Percentiles rank a stretch among this genome's conserved stretches.
Conservation (phyloP, 2,113 vertebrate species). For the Mus spicilegus region DNA sequence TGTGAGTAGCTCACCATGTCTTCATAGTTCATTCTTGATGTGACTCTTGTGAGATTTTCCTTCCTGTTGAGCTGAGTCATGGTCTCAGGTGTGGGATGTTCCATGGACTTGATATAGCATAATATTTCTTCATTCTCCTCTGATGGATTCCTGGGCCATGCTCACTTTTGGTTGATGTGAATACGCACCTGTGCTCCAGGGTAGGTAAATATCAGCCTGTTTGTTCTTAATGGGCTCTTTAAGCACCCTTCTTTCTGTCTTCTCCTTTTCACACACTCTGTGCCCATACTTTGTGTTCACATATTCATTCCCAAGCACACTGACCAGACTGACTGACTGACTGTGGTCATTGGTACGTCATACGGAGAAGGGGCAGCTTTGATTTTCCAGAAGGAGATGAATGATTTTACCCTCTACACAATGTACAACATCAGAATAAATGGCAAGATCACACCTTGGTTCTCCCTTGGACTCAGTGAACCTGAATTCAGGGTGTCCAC, state of each 20-base stretch:
- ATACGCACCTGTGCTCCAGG: neutral
- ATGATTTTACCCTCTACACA: neutral
- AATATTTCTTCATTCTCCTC: neutral
- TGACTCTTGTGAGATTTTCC: too few species aligned
- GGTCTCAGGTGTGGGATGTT: neutral
- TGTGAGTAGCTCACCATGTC: neutral
- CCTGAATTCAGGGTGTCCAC: neutral
- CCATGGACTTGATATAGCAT: neutral
- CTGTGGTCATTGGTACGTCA: neutral
- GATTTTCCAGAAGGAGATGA: neutral
- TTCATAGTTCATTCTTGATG: neutral
- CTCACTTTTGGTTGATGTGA: neutral
- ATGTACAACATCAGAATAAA: neutral
- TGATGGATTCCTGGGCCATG: too few species aligned
- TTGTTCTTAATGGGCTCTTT: neutral
- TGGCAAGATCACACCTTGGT: neutral
- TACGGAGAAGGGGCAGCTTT: too few species aligned
- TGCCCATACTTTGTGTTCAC: neutral
- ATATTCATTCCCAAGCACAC: neutral
- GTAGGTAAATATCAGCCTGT: too few species aligned
- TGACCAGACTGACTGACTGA: neutral
- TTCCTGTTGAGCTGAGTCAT: neutral
- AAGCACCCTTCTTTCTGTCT: neutral
- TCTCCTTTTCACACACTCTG: neutral
- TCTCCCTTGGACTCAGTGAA: neutral